Evolutionary conservation across 2,797 vertebrate genomes (phyloP), one percentile per base, ranked within the genome.

Genomic region (Alectoris magna): DNA sequence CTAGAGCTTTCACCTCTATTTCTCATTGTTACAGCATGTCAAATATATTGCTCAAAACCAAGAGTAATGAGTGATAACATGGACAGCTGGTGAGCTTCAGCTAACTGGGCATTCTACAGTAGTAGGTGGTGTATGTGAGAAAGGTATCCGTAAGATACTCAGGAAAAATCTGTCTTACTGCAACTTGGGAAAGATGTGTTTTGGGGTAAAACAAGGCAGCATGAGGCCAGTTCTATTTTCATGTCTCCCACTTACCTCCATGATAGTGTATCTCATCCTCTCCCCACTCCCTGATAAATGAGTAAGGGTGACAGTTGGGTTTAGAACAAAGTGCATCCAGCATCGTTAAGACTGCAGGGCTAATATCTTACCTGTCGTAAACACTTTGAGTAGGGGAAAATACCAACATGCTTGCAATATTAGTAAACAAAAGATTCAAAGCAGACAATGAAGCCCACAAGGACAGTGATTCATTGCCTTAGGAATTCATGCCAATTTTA

Each of bases 341-440:
- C 0, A 0, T 64, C 58, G 19, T 73, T n/a, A 21, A 91, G 29
- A 34, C 70, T 67, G 46, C 69, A 48, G 46, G 55, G 70, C 46
- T 58, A 81, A 59, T 44, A 78, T 24, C 51, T 90, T 94, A 87
- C 71, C 70, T 87, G 55, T 51, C 78, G 63, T 27, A 86, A 96
- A 92, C 70, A 79, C 76, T 86, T 93, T 84, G 87, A 92, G 86
- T 81, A 79, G 78, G 53, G 85, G 46, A 92, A 92, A 95, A 95
- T 87, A 92, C 60, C 87, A 90, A 23, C 7, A 0, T 95, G 68
- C 71, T 91, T 93, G 78, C 84, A 71, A 66, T 92, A 91, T 88
- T 95, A 91, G 92, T 93, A 95, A 94, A 95, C 87, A 93, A 90
- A 92, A 76, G 4, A 90, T 90, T 95, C 87, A 91, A 79, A 95